phyloP scores from a whole-genome alignment of 2,797 vertebrate species.

The Arvicola amphibius region DNA sequence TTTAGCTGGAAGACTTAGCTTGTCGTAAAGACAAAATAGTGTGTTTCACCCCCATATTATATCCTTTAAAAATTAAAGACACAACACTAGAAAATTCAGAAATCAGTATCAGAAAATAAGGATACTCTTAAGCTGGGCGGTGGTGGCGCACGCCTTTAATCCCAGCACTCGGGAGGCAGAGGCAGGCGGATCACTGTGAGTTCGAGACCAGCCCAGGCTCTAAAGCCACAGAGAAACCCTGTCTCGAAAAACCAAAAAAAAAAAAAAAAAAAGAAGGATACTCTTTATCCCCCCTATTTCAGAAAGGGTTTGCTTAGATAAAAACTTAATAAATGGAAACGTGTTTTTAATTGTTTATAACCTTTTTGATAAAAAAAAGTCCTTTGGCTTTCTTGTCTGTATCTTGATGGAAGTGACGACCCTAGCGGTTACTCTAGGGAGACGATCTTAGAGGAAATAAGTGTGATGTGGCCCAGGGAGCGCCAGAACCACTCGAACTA shows the following conservation, averaged over 20 bases:
- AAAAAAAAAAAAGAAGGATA: not conserved
- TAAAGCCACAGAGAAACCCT: no score
- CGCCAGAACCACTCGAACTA: not conserved
- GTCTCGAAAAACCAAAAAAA: no score
- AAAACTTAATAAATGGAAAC: not conserved
- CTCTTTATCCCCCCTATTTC: not conserved
- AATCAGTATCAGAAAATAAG: not conserved
- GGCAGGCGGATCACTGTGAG: no score
- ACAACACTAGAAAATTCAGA: not conserved
- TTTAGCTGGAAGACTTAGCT: not conserved
- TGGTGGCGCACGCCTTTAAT: no score
- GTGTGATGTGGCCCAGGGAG: not conserved
- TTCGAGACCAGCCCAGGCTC: no score
- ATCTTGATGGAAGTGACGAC: not conserved
- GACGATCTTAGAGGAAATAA: not conserved
- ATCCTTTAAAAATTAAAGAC: constrained; percentile 8
- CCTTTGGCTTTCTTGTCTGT: not conserved
- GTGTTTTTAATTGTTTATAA: not conserved
- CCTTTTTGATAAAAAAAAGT: not conserved
- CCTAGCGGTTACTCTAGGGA: no score
- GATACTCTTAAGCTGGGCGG: no score
- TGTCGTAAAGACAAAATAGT: constrained; percentile 12
- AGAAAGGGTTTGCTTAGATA: not conserved
- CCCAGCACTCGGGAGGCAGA: no score
- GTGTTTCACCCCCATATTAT: not conserved